Base-by-base conservation (phyloP, 1,140 invertebrate species). In the Apis florea region DNA sequence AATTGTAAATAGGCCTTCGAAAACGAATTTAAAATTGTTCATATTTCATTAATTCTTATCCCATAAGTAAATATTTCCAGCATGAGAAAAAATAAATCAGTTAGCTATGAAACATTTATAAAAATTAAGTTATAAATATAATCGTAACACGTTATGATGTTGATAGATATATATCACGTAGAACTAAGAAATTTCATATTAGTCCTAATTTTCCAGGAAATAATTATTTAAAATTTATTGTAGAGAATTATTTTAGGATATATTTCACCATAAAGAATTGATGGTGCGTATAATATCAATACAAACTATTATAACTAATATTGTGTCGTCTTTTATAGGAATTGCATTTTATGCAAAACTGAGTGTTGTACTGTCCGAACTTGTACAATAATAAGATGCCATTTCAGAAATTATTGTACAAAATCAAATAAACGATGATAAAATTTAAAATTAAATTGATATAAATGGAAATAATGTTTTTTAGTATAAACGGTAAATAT, bases 301-400 rank as follows among this genome's bases (percentile, higher is more conserved):
- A 78, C 24, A 78, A 40, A 24, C 19, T 59, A 79, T 47, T 64
- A 75, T 67, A 67, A 75, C 49, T 79, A 75, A 81, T 81, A 61
- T 82, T 77, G 73, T 70, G 56, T 63, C 74, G 74, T 82, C 73
- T 82, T 76, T 77, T 82, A 31, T 82, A 82, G 54, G 31, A 76
- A 74, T 80, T 67, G 53, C 51, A 77, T 54, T 70, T 63, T 26
- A 77, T 82, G 58, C 49, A 63, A 70, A 82, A 82, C 75, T 85
- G 69, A 83, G 63, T 80, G 78, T 54, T 49, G 73, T 81, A 83
- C 77, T 82, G 80, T 82, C 73, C 31, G 54, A 77, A 63, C 12
- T 77, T 59, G 21, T 11, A 26, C 15, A 63, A 68, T 17, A 59
- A 31, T 31, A 77, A 63, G 19, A 1, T 21, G 2, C 31, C 2